A percentile compares a stretch with the other conserved stretches of the same genome.
Conservation (phyloP, 2,113 vertebrate genomes). For the Petrocephalus microphthalmus region DNA sequence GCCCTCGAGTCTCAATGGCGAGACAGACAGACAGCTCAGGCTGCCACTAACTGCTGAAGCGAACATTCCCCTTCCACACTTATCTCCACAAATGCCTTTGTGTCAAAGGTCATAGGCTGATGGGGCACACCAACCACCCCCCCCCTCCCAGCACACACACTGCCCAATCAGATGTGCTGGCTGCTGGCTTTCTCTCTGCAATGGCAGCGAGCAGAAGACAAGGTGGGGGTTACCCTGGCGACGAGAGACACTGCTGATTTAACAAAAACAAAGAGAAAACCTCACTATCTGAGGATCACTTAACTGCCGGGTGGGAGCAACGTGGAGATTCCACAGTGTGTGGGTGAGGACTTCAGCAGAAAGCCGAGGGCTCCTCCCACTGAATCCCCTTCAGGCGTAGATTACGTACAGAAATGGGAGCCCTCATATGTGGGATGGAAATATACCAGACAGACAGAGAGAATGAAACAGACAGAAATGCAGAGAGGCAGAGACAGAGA, state of each 20-base stretch:
- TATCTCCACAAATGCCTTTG: conserved; percentile 49
- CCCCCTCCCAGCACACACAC: background rate
- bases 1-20: background rate
- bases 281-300: background rate
- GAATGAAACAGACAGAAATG: background rate
- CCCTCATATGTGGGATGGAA: background rate
- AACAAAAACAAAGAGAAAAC: conserved; percentile 25
- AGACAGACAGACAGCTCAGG: conserved; percentile 31
- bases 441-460: background rate
- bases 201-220: background rate
- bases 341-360: conserved; percentile 35
- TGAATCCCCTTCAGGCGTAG: conserved; percentile 35
- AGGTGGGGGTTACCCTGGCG: conserved; percentile 3
- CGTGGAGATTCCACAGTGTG: conserved; percentile 23
- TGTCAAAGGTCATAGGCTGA: conserved; percentile 52
- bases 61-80: conserved; percentile 47
- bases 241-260: conserved; percentile 26
- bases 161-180: background rate
- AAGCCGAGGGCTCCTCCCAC: conserved; percentile 46
- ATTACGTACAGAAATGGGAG: conserved; percentile 13
- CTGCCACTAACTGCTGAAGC: conserved; percentile 39
- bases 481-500: background rate
- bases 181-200: background rate
- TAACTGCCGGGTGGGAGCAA: conserved; percentile 19
- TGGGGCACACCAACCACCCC: background rate